These are phyloP conservation scores for Ascidia mentula DNA, from an alignment of 23 tunicate species.

Conservation along the genomic window DNA sequence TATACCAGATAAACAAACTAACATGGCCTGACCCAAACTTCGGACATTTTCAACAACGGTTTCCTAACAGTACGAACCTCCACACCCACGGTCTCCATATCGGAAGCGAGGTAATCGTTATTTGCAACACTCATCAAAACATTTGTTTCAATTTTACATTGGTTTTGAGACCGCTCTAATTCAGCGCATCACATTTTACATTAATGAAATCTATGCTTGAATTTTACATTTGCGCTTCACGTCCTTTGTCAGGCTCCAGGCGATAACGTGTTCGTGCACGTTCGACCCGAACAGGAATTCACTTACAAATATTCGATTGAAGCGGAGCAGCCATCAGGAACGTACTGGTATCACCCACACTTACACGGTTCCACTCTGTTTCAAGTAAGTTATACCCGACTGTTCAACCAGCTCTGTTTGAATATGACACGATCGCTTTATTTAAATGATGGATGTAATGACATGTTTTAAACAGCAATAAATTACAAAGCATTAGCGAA, in stretches of 20 bases:
- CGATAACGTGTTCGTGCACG: constrained; percentile 58
- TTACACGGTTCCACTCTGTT: constrained; percentile 62
- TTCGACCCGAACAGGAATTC: constrained; percentile 26
- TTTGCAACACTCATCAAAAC: too few species aligned
- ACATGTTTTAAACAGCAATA: too few species aligned
- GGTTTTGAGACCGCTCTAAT: too few species aligned
- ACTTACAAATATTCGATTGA: constrained; percentile 45
- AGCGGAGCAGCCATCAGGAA: constrained; percentile 58
- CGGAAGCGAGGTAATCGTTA: constrained; percentile 65
- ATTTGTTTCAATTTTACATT: too few species aligned
- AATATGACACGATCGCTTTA: too few species aligned
- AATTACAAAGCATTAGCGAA: too few species aligned
- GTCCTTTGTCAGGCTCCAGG: constrained; percentile 45
- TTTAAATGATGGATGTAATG: too few species aligned
- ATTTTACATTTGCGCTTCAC: too few species aligned
- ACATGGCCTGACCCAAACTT: constrained; percentile 23
- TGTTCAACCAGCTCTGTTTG: too few species aligned
- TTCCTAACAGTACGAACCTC: constrained; percentile 73
- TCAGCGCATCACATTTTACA: too few species aligned
- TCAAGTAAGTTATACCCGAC: constrained; percentile 59
- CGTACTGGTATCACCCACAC: constrained; percentile 89
- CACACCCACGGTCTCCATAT: constrained; percentile 93
- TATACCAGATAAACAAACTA: constrained; percentile 34
- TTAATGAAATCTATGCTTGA: too few species aligned
- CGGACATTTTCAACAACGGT: constrained; percentile 23